Evolutionary conservation across 2,888 invertebrate genomes (phyloP).

Genomic region (Calameuta pallipes): DNA sequence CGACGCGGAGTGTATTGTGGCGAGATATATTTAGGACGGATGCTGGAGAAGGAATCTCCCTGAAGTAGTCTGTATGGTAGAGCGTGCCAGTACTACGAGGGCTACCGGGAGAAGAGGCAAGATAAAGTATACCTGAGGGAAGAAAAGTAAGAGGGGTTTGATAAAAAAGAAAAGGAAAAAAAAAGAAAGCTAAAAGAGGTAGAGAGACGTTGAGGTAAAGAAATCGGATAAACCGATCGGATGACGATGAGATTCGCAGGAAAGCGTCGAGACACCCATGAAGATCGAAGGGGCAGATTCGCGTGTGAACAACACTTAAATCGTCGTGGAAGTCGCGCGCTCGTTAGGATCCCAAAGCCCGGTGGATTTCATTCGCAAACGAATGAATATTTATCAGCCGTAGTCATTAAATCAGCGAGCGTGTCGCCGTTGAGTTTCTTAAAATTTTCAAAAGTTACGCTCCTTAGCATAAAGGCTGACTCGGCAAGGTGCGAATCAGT

Average conservation of each 20-base stretch:
- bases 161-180: not conserved
- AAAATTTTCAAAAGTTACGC: not conserved
- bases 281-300: not conserved
- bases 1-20: not conserved
- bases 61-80: not conserved
- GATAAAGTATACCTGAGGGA: not conserved
- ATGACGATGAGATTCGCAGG: not conserved
- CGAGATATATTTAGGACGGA: not conserved
- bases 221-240: not conserved
- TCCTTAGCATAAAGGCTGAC: not conserved
- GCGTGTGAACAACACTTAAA: not conserved
- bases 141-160: not conserved
- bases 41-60: not conserved
- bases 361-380: conserved; percentile 30
- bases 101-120: not conserved
- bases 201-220: not conserved
- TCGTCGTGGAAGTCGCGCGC: conserved; percentile 14
- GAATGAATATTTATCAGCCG: conserved; percentile 34
- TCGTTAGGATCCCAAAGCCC: not conserved
- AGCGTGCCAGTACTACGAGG: not conserved
- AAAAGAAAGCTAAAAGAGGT: not conserved
- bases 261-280: not conserved
- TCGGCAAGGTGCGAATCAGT: not conserved
- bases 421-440: not conserved
- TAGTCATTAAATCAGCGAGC: conserved; percentile 24